A percentile compares a stretch with the other conserved stretches of the same genome.
Conservation (phyloP, 2,113 vertebrate genomes). For the Gobiocypris rarus region DNA sequence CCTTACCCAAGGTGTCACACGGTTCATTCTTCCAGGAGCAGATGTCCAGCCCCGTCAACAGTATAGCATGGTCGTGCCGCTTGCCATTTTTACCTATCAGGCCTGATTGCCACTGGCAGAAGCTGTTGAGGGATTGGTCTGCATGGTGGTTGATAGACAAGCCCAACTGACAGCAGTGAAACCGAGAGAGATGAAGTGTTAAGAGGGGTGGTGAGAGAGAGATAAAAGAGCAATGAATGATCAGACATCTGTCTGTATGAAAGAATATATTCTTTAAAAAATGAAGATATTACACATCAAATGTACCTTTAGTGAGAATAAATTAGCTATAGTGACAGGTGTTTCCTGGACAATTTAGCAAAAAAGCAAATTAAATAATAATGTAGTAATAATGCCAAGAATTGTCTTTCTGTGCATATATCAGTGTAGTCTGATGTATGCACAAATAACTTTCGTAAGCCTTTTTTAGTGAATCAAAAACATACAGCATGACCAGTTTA, state of each 20-base stretch:
- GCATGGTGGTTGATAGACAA: conserved; percentile 92
- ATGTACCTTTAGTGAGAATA: not conserved
- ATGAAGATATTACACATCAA: not conserved
- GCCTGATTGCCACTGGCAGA: conserved; percentile 97
- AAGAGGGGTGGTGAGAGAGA: conserved; percentile 18
- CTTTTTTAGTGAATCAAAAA: not conserved
- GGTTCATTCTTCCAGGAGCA: conserved; percentile 99
- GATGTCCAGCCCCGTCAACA: conserved; percentile 96
- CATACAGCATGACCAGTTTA: not conserved
- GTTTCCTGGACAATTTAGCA: not conserved
- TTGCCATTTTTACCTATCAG: conserved; percentile 90
- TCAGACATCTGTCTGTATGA: not conserved
- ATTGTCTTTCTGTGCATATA: not conserved
- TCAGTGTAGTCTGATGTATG: not conserved
- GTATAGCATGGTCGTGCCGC: conserved; percentile 92
- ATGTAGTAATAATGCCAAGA: not conserved
- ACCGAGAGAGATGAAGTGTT: not conserved
- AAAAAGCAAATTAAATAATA: not conserved
- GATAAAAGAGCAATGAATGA: not conserved
- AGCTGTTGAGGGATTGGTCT: conserved; percentile 96
- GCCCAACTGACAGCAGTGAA: conserved; percentile 78
- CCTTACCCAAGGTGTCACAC: conserved; percentile 94
- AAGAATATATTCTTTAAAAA: not conserved
- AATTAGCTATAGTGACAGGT: not conserved
- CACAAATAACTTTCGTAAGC: not conserved